Base-by-base conservation (phyloP, 2,888 invertebrate species). In the Drosophila kambysellisi region DNA sequence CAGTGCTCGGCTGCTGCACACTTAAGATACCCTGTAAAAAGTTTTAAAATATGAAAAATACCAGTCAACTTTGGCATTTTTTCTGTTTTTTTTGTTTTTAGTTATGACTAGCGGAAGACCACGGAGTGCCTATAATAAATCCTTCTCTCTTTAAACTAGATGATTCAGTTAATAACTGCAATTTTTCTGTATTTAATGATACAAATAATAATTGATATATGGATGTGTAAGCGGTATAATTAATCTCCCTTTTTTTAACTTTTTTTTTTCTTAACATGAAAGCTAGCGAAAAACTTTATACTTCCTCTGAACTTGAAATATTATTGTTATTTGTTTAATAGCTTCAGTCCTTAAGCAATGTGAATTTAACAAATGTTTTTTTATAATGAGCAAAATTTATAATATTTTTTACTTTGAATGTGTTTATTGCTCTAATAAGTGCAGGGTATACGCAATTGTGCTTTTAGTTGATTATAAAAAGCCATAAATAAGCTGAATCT, bases 401-500 rank as follows among this genome's bases (percentile, higher is more conserved):
- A 17, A 8, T 5, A 30, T 9, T 29, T 29, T 9, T 9, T 30
- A 8, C 25, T 25, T 25, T 8, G 8, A 30, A 50, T 4, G 29
- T 29, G 17, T 15, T 29, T 17, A 17, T n/a, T 30, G 50, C 17
- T 51, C 30, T 3, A 5, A 11, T 51, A n/a, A 32, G 6, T 57
- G 37, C 56, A 73, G 73, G 69, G 74, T 76, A 65, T 62, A 9
- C 15, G 11, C 11, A 43, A 25, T 50, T 58, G 57, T 57, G 66
- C 46, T 25, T 32, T 54, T 30, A 29, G 20, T 35, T 37, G 17
- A 17, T n/a, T n/a, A 54, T 66, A 50, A 68, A 74, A 58, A 59
- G 68, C 66, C 76, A 87, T 76, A 84, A 82, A 82, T 81, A 81
- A 62, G 32, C 53, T 52, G 54, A 50, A 66, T 68, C 76, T 67